phyloP scores from a whole-genome alignment of 2,888 invertebrate species.

The Drosophila austrosaltans region DNA sequence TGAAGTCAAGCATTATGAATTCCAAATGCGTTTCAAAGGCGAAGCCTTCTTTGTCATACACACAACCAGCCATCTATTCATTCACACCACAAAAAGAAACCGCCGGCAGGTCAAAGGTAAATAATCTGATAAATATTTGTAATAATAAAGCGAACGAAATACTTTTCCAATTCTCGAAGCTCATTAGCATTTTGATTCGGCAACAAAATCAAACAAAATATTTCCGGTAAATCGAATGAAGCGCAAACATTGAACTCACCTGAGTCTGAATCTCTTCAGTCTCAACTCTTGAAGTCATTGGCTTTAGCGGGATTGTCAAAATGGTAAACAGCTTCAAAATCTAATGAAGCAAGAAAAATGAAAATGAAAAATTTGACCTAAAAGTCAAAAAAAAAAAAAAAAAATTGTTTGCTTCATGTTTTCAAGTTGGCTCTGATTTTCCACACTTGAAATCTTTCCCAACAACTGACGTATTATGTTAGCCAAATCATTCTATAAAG shows the following conservation, averaged over 20 bases:
- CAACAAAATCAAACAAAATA: conserved; percentile 59
- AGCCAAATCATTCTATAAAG: conserved; percentile 44
- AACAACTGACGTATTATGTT: conserved; percentile 33
- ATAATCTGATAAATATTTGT: conserved; percentile 65
- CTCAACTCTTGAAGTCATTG: conserved; percentile 48
- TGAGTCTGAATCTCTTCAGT: conserved; percentile 17
- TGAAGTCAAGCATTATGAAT: conserved; percentile 50
- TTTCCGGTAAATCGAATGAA: conserved; percentile 55
- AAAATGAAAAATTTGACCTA: not conserved
- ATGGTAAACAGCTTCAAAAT: conserved; percentile 27
- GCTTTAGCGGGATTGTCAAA: conserved; percentile 31
- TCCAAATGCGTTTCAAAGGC: conserved; percentile 51
- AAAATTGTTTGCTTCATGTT: not conserved
- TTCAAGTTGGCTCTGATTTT: conserved; percentile 18
- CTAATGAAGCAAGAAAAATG: conserved; percentile 19
- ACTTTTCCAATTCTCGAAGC: conserved; percentile 40
- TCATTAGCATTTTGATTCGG: conserved; percentile 70
- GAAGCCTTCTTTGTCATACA: conserved; percentile 27
- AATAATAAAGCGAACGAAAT: conserved; percentile 29
- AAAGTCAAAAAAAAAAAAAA: conserved; percentile 17
- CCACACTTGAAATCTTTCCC: not conserved
- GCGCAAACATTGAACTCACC: conserved; percentile 53
- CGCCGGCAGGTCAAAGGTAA: conserved; percentile 70
- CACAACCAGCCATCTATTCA: not conserved
- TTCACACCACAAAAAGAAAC: conserved; percentile 16